Percentiles rank a stretch among this genome's conserved stretches.
These are phyloP conservation scores for Xiphydria camelus DNA, from an alignment of 2,888 invertebrate species.

Conservation along the genomic window DNA sequence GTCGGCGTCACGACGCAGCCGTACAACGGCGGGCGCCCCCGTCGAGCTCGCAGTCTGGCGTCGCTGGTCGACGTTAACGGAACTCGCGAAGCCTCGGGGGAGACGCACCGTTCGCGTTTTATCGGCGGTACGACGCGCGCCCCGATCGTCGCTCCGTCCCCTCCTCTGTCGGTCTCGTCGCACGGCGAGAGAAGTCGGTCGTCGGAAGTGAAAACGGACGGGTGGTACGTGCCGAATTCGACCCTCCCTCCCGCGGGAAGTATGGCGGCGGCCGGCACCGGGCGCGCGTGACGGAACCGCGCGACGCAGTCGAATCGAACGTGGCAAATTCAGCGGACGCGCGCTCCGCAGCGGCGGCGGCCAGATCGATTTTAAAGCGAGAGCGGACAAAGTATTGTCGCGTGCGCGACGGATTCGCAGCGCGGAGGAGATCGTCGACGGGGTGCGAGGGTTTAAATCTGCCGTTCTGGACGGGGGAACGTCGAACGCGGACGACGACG, in stretches of 20 bases:
- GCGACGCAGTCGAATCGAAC: no score
- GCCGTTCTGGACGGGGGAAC: no score
- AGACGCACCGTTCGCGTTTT: slow-evolving; percentile 18
- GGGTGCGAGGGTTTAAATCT: no score
- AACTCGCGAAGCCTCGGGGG: slow-evolving; percentile 6
- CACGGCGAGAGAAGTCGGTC: no score
- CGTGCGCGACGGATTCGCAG: background rate
- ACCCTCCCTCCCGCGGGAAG: no score
- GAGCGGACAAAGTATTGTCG: slow-evolving; percentile 2
- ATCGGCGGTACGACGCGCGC: slow-evolving; percentile 19
- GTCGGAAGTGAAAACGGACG: no score
- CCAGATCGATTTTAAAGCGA: slow-evolving; percentile 3
- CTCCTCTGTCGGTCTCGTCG: background rate
- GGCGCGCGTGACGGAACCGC: no score
- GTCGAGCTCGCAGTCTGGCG: slow-evolving; percentile 42
- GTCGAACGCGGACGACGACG: background rate
- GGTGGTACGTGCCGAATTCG: no score
- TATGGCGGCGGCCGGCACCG: no score
- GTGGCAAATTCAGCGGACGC: no score
- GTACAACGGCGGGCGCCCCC: slow-evolving; percentile 31
- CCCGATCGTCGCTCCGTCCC: background rate
- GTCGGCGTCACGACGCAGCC: slow-evolving; percentile 20
- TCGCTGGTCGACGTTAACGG: slow-evolving; percentile 43
- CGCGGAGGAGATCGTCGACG: background rate
- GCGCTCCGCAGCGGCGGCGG: slow-evolving; percentile 1